These are phyloP conservation scores for Nannospalax galili DNA, from an alignment of 2,113 vertebrate genomes.

Conservation along the genomic window DNA sequence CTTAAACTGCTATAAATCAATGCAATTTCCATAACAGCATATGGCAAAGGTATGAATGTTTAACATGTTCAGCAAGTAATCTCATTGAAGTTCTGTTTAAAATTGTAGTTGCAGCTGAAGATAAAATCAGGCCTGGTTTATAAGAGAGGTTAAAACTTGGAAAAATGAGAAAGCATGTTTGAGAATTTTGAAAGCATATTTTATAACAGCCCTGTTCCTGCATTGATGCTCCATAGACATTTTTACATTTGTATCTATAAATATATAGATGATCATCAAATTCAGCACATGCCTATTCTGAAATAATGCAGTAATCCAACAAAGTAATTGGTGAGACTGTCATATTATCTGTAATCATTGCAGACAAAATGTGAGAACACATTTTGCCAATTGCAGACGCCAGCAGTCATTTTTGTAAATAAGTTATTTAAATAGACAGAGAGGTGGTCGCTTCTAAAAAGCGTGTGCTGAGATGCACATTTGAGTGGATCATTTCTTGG, in stretches of 20 bases:
- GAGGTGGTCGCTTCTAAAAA: not conserved
- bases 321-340: not conserved
- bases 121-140: not conserved
- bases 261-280: not conserved
- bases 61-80: conserved; percentile 62
- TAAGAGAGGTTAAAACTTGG: conserved; percentile 24
- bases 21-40: conserved; percentile 61
- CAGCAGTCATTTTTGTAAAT: conserved; percentile 24
- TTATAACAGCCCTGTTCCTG: not conserved
- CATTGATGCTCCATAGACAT: not conserved
- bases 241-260: conserved; percentile 13
- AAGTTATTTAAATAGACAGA: conserved; percentile 17
- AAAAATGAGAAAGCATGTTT: conserved; percentile 53
- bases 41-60: conserved; percentile 71
- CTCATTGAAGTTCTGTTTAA: conserved; percentile 44
- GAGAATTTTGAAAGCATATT: conserved; percentile 40
- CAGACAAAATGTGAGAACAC: not conserved
- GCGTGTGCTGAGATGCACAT: no score
- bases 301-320: conserved; percentile 4
- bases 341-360: not conserved
- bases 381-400: not conserved
- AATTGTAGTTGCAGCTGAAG: conserved; percentile 64
- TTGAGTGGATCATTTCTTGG: no score
- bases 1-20: conserved; percentile 60
- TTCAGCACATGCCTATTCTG: not conserved